phyloP scores from a whole-genome alignment of 1,140 invertebrate species.

The Pogonomyrmex barbatus region DNA sequence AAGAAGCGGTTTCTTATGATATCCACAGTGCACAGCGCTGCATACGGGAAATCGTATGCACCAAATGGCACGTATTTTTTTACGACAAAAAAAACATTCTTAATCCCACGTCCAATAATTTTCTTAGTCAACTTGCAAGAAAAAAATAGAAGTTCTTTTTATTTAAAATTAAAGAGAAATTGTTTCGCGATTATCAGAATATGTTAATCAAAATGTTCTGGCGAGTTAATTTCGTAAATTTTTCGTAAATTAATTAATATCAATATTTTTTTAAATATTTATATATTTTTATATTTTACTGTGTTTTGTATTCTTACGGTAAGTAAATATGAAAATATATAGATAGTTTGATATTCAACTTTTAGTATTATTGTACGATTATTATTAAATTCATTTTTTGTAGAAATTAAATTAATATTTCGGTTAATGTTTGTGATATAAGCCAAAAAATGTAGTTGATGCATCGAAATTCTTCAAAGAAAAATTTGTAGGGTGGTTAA shows the following conservation, averaged over 20 bases:
- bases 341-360: background rate
- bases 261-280: too few relatives aligned
- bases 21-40: background rate
- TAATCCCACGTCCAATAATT: background rate
- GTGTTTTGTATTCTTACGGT: too few relatives aligned
- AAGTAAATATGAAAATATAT: background rate
- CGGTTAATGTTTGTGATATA: conserved; percentile 10
- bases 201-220: background rate
- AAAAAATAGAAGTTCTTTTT: background rate
- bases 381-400: background rate
- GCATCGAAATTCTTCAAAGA: background rate
- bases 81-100: background rate
- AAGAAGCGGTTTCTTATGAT: background rate
- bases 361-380: background rate
- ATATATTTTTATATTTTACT: too few relatives aligned
- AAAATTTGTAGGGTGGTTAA: background rate
- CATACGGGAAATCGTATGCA: background rate
- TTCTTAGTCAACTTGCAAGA: background rate
- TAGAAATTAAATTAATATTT: background rate
- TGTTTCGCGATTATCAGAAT: background rate
- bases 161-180: background rate
- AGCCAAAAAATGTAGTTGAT: conserved; percentile 9
- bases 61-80: background rate
- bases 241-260: background rate
- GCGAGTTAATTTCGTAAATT: background rate